phyloP scores from a whole-genome alignment of 2,113 vertebrate species.

The Phocoena sinus region DNA sequence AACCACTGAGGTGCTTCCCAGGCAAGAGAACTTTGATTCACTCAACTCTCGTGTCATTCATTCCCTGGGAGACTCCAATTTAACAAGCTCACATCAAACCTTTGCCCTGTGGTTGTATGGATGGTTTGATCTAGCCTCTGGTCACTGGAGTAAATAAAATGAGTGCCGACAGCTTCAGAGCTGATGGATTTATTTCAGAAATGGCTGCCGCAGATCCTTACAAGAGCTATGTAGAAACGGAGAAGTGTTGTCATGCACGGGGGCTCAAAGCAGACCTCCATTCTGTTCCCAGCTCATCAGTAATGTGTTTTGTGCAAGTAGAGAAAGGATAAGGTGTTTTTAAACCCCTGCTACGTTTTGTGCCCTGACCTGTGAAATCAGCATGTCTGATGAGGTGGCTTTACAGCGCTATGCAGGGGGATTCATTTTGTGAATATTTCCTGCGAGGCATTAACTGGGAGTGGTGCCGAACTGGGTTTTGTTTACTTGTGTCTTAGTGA shows the following conservation, averaged over 20 bases:
- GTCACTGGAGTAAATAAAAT: conserved; percentile 6
- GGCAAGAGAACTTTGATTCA: conserved; percentile 9
- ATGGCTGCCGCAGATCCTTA: neutral
- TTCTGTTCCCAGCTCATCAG: neutral
- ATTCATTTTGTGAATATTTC: neutral
- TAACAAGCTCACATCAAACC: conserved; percentile 22
- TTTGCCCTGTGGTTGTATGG: neutral
- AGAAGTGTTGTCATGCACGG: neutral
- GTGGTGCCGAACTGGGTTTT: neutral
- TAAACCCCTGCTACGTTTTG: neutral
- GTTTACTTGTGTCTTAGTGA: neutral
- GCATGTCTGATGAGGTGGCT: neutral
- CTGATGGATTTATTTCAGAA: neutral
- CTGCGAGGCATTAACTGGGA: neutral
- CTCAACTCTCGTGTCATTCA: neutral
- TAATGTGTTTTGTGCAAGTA: neutral
- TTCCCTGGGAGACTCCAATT: neutral
- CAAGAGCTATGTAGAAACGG: neutral
- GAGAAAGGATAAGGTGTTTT: neutral
- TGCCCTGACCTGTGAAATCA: neutral
- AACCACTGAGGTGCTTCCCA: neutral
- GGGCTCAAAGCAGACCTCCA: neutral
- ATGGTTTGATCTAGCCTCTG: neutral
- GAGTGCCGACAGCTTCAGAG: neutral
- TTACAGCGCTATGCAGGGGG: neutral